Evolutionary conservation across 2,888 invertebrate genomes (phyloP), one percentile per base, ranked within the genome.

Genomic region (Aquatica leii): DNA sequence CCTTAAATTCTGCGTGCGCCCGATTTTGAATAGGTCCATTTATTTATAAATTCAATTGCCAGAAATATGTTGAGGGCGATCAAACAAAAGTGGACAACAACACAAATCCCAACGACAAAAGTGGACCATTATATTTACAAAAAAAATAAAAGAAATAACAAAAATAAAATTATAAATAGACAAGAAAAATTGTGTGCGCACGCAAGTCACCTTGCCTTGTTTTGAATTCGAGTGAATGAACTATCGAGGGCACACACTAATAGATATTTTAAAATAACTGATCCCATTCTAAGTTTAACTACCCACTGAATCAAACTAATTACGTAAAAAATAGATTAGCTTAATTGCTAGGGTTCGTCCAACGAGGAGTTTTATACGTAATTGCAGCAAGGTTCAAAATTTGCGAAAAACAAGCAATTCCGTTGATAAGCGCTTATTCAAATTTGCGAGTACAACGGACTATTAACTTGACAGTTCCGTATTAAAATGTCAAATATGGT

Each of bases 121-220:
- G 53, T 66, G 34, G 62, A 62, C 62, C 59, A 51, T 55, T 62
- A 35, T 43, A 15, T 43, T 8, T 43, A 43, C 2, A 12, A 2
- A 4, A 17, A 17, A 43, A 43, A 46, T 51, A 58, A 56, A 62
- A 55, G 34, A 43, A 56, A 54, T 41, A 20, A 37, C 20, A 59
- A 50, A 57, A 67, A 66, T 34, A 59, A 60, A 55, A 51, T 62
- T 61, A 66, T 50, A 58, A 21, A 46, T 46, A 46, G 12, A 15
- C 48, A 8, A 52, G 48, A 58, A 43, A 52, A 52, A 59, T 71
- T 67, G 70, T 68, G 69, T 71, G 71, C 71, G 70, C 73, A 74
- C 71, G 73, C 69, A 71, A 71, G 69, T 73, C 73, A 73, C 72
- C 72, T 73, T 71, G 66, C 61, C 53, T 54, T 66, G 59, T 60